Percentiles rank a stretch among this genome's conserved stretches.
Evolutionary conservation across 1,140 invertebrate species (phyloP).

Genomic region (Arctopsyche grandis): DNA sequence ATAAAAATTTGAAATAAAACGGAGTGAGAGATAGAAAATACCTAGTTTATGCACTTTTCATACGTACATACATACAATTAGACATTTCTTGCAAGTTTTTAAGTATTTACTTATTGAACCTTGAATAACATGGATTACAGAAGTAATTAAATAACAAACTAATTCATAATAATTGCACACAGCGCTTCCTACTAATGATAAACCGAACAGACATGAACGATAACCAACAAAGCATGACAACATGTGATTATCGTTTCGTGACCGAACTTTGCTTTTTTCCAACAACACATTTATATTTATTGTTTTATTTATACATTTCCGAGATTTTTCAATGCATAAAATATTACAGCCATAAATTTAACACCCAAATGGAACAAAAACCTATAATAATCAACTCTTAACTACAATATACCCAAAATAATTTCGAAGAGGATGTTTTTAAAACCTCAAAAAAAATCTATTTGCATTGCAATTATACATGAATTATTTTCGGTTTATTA

Average conservation of each 20-base stretch:
- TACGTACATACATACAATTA: background rate
- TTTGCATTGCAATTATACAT: no score
- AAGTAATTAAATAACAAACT: background rate
- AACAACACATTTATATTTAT: background rate
- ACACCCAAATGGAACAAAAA: no score
- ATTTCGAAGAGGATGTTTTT: no score
- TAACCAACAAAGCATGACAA: background rate
- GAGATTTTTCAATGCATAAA: background rate
- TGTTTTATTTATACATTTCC: background rate
- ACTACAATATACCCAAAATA: no score
- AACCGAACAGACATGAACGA: background rate
- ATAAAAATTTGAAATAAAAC: no score
- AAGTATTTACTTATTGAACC: background rate
- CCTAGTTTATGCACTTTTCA: background rate
- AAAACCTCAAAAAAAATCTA: no score
- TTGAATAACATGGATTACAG: background rate
- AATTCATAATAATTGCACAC: slow-evolving; percentile 1
- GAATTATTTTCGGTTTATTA: no score
- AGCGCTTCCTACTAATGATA: background rate
- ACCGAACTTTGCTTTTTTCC: background rate
- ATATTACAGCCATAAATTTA: no score
- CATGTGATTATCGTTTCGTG: slow-evolving; percentile 4
- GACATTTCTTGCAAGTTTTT: no score
- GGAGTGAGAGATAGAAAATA: no score
- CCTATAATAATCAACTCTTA: no score